Conservation (phyloP, 2,888 invertebrate species). For the Troilus luridus region DNA sequence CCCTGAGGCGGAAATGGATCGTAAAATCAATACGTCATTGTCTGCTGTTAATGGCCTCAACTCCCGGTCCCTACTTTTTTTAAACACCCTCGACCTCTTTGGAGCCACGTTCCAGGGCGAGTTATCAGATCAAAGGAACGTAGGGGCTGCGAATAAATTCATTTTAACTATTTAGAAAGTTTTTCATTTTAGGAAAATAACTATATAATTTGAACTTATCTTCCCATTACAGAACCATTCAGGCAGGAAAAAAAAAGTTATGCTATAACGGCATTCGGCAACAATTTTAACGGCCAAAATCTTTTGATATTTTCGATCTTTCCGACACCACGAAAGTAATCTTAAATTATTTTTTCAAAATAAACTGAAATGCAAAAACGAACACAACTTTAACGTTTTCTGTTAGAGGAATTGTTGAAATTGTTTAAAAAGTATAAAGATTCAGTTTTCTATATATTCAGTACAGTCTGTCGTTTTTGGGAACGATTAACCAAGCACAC, state of each 20-base stretch:
- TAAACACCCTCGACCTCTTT: background rate
- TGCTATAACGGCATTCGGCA: background rate
- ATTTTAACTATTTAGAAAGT: constrained; percentile 6
- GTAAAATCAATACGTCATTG: constrained; percentile 17
- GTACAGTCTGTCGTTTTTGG: no score
- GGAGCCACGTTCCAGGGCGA: background rate
- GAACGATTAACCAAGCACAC: no score
- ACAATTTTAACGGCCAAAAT: background rate
- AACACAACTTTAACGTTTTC: no score
- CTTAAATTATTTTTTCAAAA: no score
- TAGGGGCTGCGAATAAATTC: background rate
- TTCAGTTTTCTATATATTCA: no score
- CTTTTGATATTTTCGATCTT: background rate
- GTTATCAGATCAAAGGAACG: background rate
- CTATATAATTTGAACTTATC: background rate
- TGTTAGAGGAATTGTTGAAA: no score
- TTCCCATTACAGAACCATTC: background rate
- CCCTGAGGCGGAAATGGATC: background rate
- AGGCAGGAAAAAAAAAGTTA: background rate
- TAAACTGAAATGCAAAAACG: no score
- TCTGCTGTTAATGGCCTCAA: background rate
- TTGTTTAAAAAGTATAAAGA: no score
- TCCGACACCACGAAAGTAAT: no score
- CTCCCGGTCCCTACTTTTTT: background rate
- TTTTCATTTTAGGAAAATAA: background rate